phyloP scores from a whole-genome alignment of 2,888 invertebrate species.

The Neocrepidodera transversa region DNA sequence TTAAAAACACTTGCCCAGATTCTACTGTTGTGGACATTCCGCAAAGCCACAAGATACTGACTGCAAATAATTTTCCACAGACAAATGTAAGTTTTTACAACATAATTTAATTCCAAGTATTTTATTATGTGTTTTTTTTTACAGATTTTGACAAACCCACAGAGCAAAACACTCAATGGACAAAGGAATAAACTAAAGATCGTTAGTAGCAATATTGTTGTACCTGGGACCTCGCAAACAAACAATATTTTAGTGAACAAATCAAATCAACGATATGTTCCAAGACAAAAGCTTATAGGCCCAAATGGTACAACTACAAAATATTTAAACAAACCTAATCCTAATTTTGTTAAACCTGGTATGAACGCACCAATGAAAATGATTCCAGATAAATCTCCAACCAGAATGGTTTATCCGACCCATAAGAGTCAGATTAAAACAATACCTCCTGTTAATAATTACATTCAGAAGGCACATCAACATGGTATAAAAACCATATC shows the following conservation, averaged over 20 bases:
- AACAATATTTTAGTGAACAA: constrained; percentile 54
- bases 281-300: constrained; percentile 54
- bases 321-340: constrained; percentile 51
- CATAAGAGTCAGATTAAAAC: constrained; percentile 57
- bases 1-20: constrained; percentile 54
- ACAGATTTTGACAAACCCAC: constrained; percentile 41
- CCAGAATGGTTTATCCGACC: constrained; percentile 51
- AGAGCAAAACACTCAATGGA: constrained; percentile 53
- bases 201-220: constrained; percentile 54
- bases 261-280: constrained; percentile 47
- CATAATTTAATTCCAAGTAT: constrained; percentile 1
- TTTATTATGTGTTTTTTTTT: constrained; percentile 27
- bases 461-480: constrained; percentile 45
- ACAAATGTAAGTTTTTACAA: constrained; percentile 53
- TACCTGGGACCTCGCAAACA: constrained; percentile 49
- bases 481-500: constrained; percentile 55
- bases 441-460: constrained; percentile 52
- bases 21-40: constrained; percentile 48
- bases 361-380: constrained; percentile 41
- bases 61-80: constrained; percentile 55
- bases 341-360: constrained; percentile 41
- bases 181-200: constrained; percentile 59
- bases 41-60: constrained; percentile 56
- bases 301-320: constrained; percentile 54
- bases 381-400: constrained; percentile 43